Evolutionary conservation across 2,888 invertebrate species (phyloP).

Genomic region (Drosophila bunnanda): DNA sequence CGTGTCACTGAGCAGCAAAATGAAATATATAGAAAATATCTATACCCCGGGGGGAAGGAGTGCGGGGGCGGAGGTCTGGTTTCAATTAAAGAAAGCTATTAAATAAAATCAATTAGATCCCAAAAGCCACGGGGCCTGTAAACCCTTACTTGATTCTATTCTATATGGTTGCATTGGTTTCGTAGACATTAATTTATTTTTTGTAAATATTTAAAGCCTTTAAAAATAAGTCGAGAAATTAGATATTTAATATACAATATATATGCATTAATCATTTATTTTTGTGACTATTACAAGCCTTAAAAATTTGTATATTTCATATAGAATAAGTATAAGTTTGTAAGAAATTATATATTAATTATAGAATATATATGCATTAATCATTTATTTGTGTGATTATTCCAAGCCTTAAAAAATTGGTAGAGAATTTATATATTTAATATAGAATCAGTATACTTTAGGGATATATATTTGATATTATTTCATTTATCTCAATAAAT

Average conservation of each 20-base stretch:
- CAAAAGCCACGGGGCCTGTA: background rate
- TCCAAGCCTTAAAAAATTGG: background rate
- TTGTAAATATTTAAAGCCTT: background rate
- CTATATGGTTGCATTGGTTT: background rate
- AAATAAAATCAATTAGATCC: slow-evolving; percentile 36
- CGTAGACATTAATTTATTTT: background rate
- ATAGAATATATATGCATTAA: too few species aligned
- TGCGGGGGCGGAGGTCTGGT: background rate
- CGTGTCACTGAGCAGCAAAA: slow-evolving; percentile 63
- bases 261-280: too few species aligned
- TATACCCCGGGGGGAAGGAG: background rate
- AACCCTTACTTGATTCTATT: background rate
- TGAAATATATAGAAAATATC: slow-evolving; percentile 14
- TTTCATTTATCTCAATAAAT: too few species aligned
- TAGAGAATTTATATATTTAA: background rate
- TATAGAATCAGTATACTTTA: background rate
- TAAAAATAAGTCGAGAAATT: background rate
- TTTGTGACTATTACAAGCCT: too few species aligned
- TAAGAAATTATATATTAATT: too few species aligned
- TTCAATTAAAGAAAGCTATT: slow-evolving; percentile 23
- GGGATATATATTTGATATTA: too few species aligned
- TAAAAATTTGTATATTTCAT: too few species aligned
- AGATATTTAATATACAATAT: background rate
- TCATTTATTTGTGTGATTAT: background rate
- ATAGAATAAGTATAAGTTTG: too few species aligned